These are phyloP conservation scores for Falcaria lacertinaria DNA, from an alignment of 2,888 invertebrate genomes.

Conservation along the genomic window DNA sequence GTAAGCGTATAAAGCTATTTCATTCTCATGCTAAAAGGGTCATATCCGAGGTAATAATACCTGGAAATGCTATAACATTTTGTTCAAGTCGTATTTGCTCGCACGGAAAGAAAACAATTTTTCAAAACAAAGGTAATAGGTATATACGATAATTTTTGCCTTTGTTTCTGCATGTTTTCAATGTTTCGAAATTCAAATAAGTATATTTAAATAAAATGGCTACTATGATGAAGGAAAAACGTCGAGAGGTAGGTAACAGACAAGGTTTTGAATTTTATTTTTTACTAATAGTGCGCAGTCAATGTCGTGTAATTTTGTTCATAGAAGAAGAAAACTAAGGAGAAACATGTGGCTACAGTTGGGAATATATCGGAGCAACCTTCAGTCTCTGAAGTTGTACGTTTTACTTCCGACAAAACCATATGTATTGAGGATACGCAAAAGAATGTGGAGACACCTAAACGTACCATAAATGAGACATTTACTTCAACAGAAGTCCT, in stretches of 20 bases:
- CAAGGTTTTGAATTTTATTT: constrained; percentile 20
- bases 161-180: not conserved
- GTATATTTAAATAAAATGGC: constrained; percentile 42
- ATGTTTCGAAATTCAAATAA: not conserved
- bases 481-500: not conserved
- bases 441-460: not conserved
- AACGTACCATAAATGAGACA: not conserved
- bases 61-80: too few species aligned
- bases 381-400: not conserved
- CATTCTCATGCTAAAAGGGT: too few species aligned
- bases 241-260: constrained; percentile 43
- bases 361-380: constrained; percentile 1
- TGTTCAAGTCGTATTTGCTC: too few species aligned
- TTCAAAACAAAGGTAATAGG: too few species aligned
- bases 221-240: constrained; percentile 65
- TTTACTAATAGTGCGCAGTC: constrained; percentile 28
- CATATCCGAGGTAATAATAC: too few species aligned
- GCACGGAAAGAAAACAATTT: too few species aligned
- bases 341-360: constrained; percentile 22
- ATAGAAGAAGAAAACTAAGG: constrained; percentile 62
- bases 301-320: constrained; percentile 14
- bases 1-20: too few species aligned
- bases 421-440: not conserved
- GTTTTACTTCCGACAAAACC: not conserved
- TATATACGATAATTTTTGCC: not conserved